A percentile compares a stretch with the other conserved stretches of the same genome.
Evolutionary conservation across 2,797 vertebrate genomes (phyloP).

Genomic region (Dromococcyx pavoninus): DNA sequence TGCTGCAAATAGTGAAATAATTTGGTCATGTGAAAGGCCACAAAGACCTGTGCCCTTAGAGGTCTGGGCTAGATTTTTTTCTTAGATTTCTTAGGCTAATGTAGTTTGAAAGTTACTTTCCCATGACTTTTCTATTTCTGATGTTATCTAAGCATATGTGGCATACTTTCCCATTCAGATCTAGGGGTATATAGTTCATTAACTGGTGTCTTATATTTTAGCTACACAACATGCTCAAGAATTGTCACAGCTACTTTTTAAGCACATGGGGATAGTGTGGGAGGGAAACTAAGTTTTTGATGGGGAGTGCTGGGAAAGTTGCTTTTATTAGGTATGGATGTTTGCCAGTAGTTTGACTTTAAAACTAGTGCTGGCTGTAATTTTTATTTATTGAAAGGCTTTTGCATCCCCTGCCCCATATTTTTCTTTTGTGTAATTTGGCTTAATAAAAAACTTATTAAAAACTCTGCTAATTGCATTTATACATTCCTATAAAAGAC

Average conservation of each 20-base stretch:
- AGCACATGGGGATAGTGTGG: neutral
- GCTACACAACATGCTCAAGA: neutral
- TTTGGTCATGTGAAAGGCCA: slow-evolving; percentile 2
- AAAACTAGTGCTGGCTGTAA: neutral
- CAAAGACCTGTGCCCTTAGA: slow-evolving; percentile 13
- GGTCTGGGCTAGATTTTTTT: slow-evolving; percentile 38
- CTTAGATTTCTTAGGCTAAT: slow-evolving; percentile 19
- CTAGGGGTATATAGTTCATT: slow-evolving; percentile 4
- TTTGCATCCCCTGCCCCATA: fast-evolving
- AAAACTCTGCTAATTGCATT: neutral
- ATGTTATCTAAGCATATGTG: slow-evolving; percentile 50
- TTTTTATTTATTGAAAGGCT: neutral
- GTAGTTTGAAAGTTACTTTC: slow-evolving; percentile 41
- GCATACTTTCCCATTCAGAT: slow-evolving; percentile 51
- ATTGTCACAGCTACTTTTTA: neutral
- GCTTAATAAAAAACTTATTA: neutral
- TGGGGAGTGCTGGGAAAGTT: neutral
- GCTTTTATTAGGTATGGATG: neutral
- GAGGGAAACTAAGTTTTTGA: neutral
- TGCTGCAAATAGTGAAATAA: neutral
- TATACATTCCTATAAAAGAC: neutral
- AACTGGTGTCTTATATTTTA: slow-evolving; percentile 27
- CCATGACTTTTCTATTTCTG: slow-evolving; percentile 63
- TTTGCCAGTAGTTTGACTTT: neutral
- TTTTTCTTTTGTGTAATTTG: neutral